Conservation (phyloP, 2,888 invertebrate species). For the Bellardia bayeri region DNA sequence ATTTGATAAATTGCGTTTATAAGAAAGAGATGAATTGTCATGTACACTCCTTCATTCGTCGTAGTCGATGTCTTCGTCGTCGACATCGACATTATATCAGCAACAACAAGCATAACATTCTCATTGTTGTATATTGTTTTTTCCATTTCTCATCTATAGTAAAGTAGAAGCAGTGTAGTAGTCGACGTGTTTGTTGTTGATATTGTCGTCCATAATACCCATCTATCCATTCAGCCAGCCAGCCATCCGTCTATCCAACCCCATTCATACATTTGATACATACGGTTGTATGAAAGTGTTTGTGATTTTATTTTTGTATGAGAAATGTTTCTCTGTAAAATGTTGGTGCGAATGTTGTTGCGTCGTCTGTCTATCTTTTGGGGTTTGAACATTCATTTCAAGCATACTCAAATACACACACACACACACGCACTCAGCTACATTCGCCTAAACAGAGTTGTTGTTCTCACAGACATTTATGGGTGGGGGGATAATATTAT, state of each 20-base stretch:
- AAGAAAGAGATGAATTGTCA: constrained; percentile 84
- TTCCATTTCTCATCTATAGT: constrained; percentile 35
- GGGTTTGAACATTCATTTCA: constrained; percentile 71
- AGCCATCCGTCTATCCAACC: constrained; percentile 56
- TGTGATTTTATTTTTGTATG: constrained; percentile 45
- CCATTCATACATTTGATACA: constrained; percentile 44
- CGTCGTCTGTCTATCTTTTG: constrained; percentile 70
- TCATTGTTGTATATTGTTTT: constrained; percentile 43
- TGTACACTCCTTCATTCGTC: constrained; percentile 78
- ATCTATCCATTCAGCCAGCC: constrained; percentile 62
- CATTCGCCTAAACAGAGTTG: constrained; percentile 21
- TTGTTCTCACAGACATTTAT: constrained; percentile 64
- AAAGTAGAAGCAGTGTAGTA: constrained; percentile 37
- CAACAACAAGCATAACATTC: constrained; percentile 39
- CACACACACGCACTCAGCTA: background rate
- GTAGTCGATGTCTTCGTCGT: constrained; percentile 66
- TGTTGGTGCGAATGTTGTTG: constrained; percentile 64
- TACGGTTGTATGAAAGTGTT: constrained; percentile 12
- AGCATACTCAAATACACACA: constrained; percentile 46
- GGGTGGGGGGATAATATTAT: constrained; percentile 71
- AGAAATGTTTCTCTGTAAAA: constrained; percentile 61
- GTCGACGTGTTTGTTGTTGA: constrained; percentile 44
- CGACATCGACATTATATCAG: constrained; percentile 63
- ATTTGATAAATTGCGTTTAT: constrained; percentile 84
- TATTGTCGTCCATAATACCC: constrained; percentile 73